Evolutionary conservation across 2,113 vertebrate species (phyloP), one percentile per base, ranked within the genome.

Genomic region (Tragelaphus strepsiceros): DNA sequence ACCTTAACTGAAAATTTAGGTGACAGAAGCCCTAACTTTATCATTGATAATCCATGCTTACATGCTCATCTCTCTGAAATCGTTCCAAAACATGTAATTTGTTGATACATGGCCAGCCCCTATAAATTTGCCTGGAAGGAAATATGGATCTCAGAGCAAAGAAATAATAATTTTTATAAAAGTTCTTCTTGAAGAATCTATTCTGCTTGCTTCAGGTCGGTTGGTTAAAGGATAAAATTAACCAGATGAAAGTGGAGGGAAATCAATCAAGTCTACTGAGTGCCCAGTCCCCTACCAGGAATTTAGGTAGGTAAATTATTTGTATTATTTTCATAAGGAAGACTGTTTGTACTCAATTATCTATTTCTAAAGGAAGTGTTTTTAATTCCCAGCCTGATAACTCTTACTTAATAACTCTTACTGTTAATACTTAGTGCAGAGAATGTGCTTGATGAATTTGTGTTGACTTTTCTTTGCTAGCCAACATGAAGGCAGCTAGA

Each of bases 391-490:
- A 91, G 53, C 51, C 13, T 71, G 28, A 85, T 32, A 96, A 54
- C 28, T 92, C 78, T 92, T 61, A 71, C 62, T 64, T 64, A 64
- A 64, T 64, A n/a, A 64, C 62, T 67, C 67, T 71, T 28, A 61
- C 19, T 53, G 14, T 97, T 91, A 96, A 90, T 84, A 71, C 19
- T n/a, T 96, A 78, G 8, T 82, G 1, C 58, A 95, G 49, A 97
- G 90, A 97, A 98, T 86, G 71, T 80, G 39, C 58, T 88, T 97
- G 90, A 97, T 93, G 77, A 95, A 90, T 90, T 74, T 88, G 32
- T 92, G 89, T 96, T 98, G 90, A 96, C 54, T 96, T 96, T 97
- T 97, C 78, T 95, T 95, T 94, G 92, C 90, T 96, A 85, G 94
- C 90, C 90, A 96, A 96, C 56, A 85, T 46, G 81, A 98, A 98